Base-by-base conservation (phyloP, 1,140 invertebrate genomes). In the Hypothenemus hampei region DNA sequence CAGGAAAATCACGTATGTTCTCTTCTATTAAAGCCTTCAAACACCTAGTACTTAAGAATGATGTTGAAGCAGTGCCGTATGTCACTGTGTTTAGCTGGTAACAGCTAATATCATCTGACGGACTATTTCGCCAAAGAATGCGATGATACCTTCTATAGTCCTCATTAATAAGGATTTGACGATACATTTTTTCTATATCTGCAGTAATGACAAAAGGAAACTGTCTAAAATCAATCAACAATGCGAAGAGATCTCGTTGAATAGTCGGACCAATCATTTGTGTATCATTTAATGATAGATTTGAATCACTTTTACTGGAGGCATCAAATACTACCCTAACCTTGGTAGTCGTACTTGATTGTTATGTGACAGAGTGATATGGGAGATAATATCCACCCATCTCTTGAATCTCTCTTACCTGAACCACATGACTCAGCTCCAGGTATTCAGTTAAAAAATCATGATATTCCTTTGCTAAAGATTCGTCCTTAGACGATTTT, bases 161-260 rank as follows among this genome's bases (percentile, higher is more conserved):
- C 4, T 13, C 16, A 15, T 37, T 11, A 3, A 49, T 21, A n/a
- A 20, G 22, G 3, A 49, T 23, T 23, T 49, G 29, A 4, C 29
- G 7, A 37, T 37, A 49, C 47, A 49, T 49, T 23, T 49, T 49
- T 21, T 13, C 11, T 41, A 15, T n/a, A n/a, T n/a, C n/a, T n/a
- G n/a, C n/a, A n/a, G n/a, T n/a, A n/a, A n/a, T n/a, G n/a, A n/a
- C n/a, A n/a, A n/a, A n/a, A n/a, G n/a, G n/a, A n/a, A n/a, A n/a
- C n/a, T n/a, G n/a, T n/a, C n/a, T n/a, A n/a, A 69, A 75, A 18
- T 64, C 57, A 1, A 72, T 19, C 2, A 74, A 29, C 20, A 72
- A 67, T 11, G 63, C 57, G 47, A 69, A 56, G 11, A 74, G 47
- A 47, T 73, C 67, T 39, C 43, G 66, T 57, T 63, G 69, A 59